phyloP scores from a whole-genome alignment of 2,888 invertebrate species.

The Agelastica alni region DNA sequence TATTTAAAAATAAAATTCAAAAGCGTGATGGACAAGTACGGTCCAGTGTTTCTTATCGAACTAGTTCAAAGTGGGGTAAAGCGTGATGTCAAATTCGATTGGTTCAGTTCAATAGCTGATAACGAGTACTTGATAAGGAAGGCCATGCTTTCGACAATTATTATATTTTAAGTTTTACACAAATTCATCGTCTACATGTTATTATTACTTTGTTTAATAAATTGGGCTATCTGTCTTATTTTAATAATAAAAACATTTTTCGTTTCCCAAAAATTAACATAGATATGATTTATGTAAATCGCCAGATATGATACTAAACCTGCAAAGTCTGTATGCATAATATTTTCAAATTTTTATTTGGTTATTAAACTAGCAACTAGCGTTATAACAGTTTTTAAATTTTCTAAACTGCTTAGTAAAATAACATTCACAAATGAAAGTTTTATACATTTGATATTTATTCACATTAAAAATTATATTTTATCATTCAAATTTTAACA shows the following conservation, averaged over 20 bases:
- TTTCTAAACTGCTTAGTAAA: no score
- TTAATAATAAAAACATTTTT: not conserved
- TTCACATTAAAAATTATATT: no score
- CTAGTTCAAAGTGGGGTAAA: constrained; percentile 41
- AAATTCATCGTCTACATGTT: not conserved
- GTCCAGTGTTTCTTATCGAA: constrained; percentile 28
- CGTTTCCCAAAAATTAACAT: constrained; percentile 4
- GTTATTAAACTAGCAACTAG: no score
- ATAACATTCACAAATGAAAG: no score
- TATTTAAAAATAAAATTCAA: no score
- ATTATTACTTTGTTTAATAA: constrained; percentile 4
- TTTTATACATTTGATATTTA: no score
- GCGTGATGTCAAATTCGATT: constrained; percentile 43
- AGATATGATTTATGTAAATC: not conserved
- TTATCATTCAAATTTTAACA: no score
- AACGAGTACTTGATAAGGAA: constrained; percentile 37
- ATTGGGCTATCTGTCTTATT: constrained; percentile 4
- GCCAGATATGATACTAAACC: not conserved
- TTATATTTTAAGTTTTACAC: constrained; percentile 3
- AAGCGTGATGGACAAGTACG: constrained; percentile 6
- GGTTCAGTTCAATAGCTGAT: constrained; percentile 51
- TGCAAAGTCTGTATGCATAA: not conserved
- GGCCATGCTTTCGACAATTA: constrained; percentile 27
- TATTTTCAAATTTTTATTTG: no score
- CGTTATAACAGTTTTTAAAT: no score